phyloP scores from a whole-genome alignment of 1,140 invertebrate species.

The Lutraria rhynchaena region DNA sequence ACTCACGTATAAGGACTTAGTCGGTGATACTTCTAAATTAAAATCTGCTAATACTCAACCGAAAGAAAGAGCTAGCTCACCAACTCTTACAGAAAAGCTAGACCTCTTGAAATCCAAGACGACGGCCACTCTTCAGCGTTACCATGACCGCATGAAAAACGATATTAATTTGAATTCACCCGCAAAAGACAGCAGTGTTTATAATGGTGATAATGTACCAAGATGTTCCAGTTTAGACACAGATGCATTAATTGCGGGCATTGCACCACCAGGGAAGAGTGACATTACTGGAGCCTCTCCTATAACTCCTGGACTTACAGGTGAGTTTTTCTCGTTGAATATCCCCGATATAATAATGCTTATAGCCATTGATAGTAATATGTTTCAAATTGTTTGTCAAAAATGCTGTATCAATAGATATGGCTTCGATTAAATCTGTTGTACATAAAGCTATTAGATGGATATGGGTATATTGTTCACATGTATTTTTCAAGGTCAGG shows the following conservation, averaged over 20 bases:
- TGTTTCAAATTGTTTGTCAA: background rate
- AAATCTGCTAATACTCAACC: constrained; percentile 41
- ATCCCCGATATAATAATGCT: background rate
- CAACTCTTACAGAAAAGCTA: constrained; percentile 50
- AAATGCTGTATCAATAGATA: background rate
- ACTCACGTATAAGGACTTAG: constrained; percentile 48
- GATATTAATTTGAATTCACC: constrained; percentile 43
- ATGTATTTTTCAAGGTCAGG: too few relatives aligned
- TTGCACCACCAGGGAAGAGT: constrained; percentile 36
- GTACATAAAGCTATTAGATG: too few relatives aligned
- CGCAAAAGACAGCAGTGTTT: constrained; percentile 22
- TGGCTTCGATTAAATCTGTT: background rate
- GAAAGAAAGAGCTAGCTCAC: constrained; percentile 1
- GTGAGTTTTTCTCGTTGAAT: too few relatives aligned
- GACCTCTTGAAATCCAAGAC: constrained; percentile 46
- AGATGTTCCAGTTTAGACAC: constrained; percentile 57
- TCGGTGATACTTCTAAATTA: constrained; percentile 39
- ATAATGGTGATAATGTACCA: constrained; percentile 40
- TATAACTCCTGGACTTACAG: constrained; percentile 41
- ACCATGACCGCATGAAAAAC: constrained; percentile 28
- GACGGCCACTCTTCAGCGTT: constrained; percentile 29
- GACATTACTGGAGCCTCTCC: constrained; percentile 54
- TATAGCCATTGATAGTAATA: background rate
- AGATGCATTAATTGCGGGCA: constrained; percentile 39
- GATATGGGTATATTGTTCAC: too few relatives aligned